These are phyloP conservation scores for Phylloscopus trochilus DNA, from an alignment of 2,113 vertebrate genomes.

Conservation along the genomic window DNA sequence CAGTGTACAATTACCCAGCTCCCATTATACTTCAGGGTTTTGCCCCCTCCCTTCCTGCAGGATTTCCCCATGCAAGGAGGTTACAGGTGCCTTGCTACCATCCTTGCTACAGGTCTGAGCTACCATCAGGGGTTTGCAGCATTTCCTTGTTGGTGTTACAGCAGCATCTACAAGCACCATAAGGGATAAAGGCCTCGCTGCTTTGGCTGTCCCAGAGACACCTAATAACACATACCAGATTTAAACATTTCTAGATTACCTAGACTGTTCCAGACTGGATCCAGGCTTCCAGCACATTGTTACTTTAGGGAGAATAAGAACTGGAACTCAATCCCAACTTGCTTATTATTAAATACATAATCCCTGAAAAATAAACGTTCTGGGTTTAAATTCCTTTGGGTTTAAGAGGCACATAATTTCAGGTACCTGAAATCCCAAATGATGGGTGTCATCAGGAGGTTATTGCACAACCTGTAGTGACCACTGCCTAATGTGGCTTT, in stretches of 20 bases:
- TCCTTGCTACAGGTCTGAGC: no score
- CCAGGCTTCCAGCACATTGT: not conserved
- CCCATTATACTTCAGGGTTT: not conserved
- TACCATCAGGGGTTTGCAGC: not conserved
- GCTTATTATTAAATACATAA: not conserved
- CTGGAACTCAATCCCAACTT: not conserved
- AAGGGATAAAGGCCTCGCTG: not conserved
- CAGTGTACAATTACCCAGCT: rapidly evolving
- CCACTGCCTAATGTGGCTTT: not conserved
- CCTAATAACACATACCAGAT: not conserved
- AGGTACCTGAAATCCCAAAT: not conserved
- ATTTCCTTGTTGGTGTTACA: not conserved
- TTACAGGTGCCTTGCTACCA: not conserved
- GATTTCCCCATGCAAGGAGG: not conserved
- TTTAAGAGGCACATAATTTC: not conserved
- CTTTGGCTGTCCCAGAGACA: not conserved
- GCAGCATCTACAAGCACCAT: not conserved
- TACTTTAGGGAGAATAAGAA: not conserved
- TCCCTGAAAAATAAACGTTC: not conserved
- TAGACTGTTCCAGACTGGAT: not conserved
- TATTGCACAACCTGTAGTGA: not conserved
- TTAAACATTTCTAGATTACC: not conserved
- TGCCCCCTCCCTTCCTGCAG: not conserved
- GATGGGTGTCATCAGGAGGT: not conserved
- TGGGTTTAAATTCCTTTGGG: not conserved